These are phyloP conservation scores for Drosophila picticornis DNA, from an alignment of 2,888 invertebrate species.

Conservation along the genomic window DNA sequence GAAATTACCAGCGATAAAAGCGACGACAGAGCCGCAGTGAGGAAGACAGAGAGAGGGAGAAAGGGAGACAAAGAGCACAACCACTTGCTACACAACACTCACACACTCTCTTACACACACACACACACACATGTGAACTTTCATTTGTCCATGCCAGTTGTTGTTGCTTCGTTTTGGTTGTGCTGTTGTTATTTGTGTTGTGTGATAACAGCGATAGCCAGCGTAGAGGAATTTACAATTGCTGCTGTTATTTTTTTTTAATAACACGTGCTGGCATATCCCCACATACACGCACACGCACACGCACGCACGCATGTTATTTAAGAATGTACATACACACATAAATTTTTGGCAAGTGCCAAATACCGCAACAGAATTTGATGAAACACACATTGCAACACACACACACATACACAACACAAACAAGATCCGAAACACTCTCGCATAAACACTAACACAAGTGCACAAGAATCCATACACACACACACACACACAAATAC, in stretches of 20 bases:
- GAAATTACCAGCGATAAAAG: slow-evolving; percentile 43
- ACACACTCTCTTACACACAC: slow-evolving; percentile 14
- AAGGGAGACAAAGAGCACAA: slow-evolving; percentile 41
- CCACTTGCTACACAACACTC: slow-evolving; percentile 63
- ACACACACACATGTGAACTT: slow-evolving; percentile 24
- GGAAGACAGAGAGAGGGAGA: slow-evolving; percentile 10
- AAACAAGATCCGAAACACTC: slow-evolving; percentile 22
- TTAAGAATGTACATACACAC: slow-evolving; percentile 14
- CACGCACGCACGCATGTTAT: slow-evolving; percentile 7
- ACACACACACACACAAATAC: slow-evolving; percentile 17
- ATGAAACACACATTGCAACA: slow-evolving; percentile 49
- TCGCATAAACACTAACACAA: slow-evolving; percentile 31
- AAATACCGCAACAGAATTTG: slow-evolving; percentile 51
- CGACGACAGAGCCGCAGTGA: slow-evolving; percentile 9
- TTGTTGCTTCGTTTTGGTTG: slow-evolving; percentile 35
- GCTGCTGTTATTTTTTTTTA: slow-evolving; percentile 28
- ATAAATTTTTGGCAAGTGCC: slow-evolving; percentile 21
- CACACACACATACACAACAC: slow-evolving; percentile 26
- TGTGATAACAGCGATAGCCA: slow-evolving; percentile 61
- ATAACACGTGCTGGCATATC: slow-evolving; percentile 56
- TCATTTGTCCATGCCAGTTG: slow-evolving; percentile 37
- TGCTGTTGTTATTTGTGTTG: slow-evolving; percentile 53
- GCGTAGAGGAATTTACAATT: slow-evolving; percentile 41
- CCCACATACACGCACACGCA: slow-evolving; percentile 25
- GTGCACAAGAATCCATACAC: slow-evolving; percentile 21